A percentile compares a stretch with the other conserved stretches of the same genome.
Conservation (phyloP, 2,113 vertebrate species). For the Proteles cristata region DNA sequence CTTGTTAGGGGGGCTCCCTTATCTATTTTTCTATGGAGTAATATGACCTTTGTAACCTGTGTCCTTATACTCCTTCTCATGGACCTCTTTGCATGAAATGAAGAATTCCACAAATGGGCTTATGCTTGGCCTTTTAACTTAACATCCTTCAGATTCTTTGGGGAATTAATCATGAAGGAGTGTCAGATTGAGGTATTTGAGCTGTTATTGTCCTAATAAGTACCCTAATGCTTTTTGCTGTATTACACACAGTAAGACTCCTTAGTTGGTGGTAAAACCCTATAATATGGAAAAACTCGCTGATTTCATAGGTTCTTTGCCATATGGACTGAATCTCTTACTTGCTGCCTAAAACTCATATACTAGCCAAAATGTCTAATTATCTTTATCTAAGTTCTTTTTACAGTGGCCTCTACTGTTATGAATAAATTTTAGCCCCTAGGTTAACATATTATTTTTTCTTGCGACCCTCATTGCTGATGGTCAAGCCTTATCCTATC, state of each 20-base stretch:
- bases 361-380: not conserved
- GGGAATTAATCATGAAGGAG: not conserved
- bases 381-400: not conserved
- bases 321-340: not conserved
- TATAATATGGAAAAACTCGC: not conserved
- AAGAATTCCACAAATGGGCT: not conserved
- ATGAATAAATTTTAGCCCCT: not conserved
- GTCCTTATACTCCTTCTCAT: not conserved
- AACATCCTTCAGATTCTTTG: not conserved
- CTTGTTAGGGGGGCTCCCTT: not conserved
- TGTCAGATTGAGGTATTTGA: not conserved
- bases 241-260: not conserved
- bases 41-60: not conserved
- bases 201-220: not conserved
- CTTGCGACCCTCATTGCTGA: not conserved
- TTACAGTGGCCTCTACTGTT: not conserved
- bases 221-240: not conserved
- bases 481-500: not conserved
- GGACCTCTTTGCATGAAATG: not conserved
- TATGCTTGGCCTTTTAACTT: not conserved
- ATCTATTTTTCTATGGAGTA: not conserved
- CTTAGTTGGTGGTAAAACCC: not conserved
- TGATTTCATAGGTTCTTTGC: not conserved
- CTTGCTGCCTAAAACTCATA: not conserved
- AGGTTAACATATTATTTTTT: not conserved